Base-by-base conservation (phyloP, 1,140 invertebrate genomes). In the Drosophila bipectinata region DNA sequence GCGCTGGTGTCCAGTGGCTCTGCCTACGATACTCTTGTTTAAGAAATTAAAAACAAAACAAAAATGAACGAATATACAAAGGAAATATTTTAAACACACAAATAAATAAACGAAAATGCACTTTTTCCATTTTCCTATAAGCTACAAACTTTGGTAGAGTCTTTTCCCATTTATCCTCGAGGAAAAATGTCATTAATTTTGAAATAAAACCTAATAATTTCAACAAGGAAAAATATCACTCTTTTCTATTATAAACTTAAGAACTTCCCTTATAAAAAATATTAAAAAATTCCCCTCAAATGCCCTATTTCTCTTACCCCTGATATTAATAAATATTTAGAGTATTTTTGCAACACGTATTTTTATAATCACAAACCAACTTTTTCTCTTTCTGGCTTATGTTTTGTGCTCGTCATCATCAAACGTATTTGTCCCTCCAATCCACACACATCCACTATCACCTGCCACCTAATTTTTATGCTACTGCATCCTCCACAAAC, bases 1-100 rank as follows among this genome's bases (percentile, higher is more conserved):
- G 51, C 68, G 14, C 66, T 79, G 51, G 39, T 68, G 62, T 75
- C 80, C 37, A 72, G 47, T 60, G 67, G 82, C 37, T 87, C 82
- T 4, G 71, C 82, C 47, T 91, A 91, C 44, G 87, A 91, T 49
- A 91, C 90, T 63, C 81, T 91, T 56, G 90, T 91, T 48, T 91
- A 73, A 52, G 59, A 37, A 4, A 37, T 12, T 37, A 4, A 37
- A 37, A 37, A 12, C 34, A 37, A 37, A 37, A 32, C 8, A 82
- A 48, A 55, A 41, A 18, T 14, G 8, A 44, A 44, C 63, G 66
- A 62, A 44, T 26, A 54, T 62, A 79, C 58, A 10, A 53, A 3
- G 30, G 9, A 15, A 62, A 56, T 57, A 30, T 10, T 45, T 45
- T 10, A 10, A 24, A 59, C 21, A 32, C 45, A 9, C 41, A 61